Percentiles rank a stretch among this genome's conserved stretches.
Conservation (phyloP, 2,113 vertebrate genomes). For the Elachura formosa region DNA sequence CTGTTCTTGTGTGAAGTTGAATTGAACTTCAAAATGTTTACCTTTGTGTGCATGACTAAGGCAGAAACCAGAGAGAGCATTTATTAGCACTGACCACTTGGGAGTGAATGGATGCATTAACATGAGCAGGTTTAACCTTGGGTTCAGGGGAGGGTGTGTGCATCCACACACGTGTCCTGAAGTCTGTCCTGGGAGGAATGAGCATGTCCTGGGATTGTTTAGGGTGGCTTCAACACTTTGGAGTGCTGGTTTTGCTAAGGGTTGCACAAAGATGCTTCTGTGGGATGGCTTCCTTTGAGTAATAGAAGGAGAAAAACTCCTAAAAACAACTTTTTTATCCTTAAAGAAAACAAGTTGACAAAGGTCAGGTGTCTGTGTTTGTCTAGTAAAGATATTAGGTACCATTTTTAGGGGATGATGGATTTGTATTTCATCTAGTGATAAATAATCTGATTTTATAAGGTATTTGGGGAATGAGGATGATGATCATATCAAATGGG, state of each 20-base stretch:
- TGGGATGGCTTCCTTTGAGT: neutral
- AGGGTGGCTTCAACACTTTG: neutral
- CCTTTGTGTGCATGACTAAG: neutral
- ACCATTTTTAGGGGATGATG: neutral
- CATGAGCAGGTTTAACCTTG: neutral
- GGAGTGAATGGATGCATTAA: neutral
- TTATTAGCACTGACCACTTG: neutral
- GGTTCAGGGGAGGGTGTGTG: neutral
- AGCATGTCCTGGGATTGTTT: neutral
- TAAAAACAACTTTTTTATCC: neutral
- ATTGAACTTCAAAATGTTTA: neutral
- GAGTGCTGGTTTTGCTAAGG: neutral
- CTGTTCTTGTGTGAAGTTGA: neutral
- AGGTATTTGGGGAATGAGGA: neutral
- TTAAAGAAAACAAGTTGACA: neutral
- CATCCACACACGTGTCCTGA: rapidly evolving
- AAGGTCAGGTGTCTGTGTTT: neutral
- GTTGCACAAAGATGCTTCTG: neutral
- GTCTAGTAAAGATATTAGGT: neutral
- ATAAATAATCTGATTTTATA: neutral
- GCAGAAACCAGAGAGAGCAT: neutral
- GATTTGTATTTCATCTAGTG: neutral
- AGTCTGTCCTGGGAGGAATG: neutral
- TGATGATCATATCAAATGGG: neutral
- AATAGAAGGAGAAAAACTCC: neutral